Percentiles rank a stretch among this genome's conserved stretches.
Conservation (phyloP, 2,113 vertebrate genomes). For the Empidonax alnorum region DNA sequence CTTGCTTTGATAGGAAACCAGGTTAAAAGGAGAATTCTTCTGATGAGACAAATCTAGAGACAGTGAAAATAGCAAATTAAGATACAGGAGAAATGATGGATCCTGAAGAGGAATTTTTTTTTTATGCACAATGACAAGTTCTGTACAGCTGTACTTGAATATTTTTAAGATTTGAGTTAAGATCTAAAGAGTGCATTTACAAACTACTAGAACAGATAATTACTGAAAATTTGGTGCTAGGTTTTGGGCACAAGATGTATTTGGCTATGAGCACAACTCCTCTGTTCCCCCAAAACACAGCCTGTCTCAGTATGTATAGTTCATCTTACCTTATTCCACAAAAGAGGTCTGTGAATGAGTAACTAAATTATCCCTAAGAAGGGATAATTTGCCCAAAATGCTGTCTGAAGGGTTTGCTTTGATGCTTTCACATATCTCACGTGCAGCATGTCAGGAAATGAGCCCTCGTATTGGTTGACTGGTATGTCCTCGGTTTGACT, state of each 20-base stretch:
- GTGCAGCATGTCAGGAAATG: background rate
- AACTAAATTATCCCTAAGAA: background rate
- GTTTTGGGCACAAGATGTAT: background rate
- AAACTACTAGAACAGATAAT: background rate
- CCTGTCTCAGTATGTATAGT: background rate
- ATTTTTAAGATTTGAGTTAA: background rate
- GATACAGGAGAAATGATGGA: background rate
- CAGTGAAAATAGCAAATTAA: background rate
- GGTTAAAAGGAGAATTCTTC: conserved; percentile 15
- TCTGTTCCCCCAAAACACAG: background rate
- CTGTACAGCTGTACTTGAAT: background rate
- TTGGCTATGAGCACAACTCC: background rate
- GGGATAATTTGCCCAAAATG: background rate
- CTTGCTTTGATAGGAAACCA: conserved; percentile 11
- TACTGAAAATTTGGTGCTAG: background rate
- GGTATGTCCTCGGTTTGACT: background rate
- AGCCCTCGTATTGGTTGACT: background rate
- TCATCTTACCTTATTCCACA: background rate
- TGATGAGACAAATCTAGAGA: conserved; percentile 8
- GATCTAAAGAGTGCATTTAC: background rate
- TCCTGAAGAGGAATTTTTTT: background rate
- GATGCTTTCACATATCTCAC: background rate
- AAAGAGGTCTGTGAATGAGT: background rate
- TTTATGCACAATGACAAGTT: background rate
- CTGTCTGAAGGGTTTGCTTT: background rate